Percentiles rank a stretch among this genome's conserved stretches.
Conservation (phyloP, 2,113 vertebrate genomes). For the Ginglymostoma cirratum region DNA sequence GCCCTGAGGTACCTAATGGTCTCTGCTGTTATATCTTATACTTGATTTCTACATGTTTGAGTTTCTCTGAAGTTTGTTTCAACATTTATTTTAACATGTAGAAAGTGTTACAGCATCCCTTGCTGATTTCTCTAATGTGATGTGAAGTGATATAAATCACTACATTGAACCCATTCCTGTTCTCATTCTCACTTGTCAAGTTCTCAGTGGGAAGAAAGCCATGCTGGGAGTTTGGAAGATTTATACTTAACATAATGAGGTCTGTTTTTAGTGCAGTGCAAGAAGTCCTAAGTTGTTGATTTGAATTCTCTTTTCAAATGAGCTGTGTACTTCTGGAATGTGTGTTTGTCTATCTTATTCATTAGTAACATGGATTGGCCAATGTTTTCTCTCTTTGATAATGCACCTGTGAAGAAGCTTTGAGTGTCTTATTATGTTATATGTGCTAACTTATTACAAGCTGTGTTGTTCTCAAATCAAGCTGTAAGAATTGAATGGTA, state of each 20-base stretch:
- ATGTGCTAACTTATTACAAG: background rate
- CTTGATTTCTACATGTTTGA: background rate
- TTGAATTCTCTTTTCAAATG: background rate
- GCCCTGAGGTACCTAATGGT: no score
- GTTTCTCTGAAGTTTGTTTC: background rate
- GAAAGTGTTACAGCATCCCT: background rate
- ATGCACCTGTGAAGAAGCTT: background rate
- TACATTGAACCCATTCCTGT: background rate
- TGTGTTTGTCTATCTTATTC: background rate
- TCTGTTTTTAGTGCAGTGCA: background rate
- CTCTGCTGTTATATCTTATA: background rate
- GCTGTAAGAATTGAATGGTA: background rate
- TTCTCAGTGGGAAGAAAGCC: conserved; percentile 1
- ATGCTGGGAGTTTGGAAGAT: background rate
- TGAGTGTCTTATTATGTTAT: background rate
- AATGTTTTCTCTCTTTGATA: background rate
- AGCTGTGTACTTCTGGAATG: background rate
- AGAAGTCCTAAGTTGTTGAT: background rate
- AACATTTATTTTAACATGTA: background rate
- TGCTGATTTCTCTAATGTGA: background rate
- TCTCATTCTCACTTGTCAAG: background rate
- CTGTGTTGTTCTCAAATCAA: background rate
- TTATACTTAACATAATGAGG: background rate
- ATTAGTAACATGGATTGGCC: background rate
- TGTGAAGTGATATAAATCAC: background rate